Base-by-base conservation (phyloP, 1,140 invertebrate species). In the Lasaia peninsularis region DNA sequence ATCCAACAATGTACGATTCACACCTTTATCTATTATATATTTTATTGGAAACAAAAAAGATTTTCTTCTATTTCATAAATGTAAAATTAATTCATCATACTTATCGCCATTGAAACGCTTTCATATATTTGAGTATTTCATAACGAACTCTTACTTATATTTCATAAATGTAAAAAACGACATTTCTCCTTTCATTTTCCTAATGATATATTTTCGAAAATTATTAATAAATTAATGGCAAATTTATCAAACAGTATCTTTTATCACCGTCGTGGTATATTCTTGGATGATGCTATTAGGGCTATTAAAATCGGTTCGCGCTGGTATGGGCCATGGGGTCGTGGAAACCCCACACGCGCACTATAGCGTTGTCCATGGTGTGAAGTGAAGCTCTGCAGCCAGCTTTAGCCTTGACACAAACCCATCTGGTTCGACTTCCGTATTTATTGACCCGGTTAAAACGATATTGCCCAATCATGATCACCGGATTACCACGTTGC, bases 301-400 rank as follows among this genome's bases (percentile, higher is more conserved):
- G 14, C 8, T 55, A 63, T 80, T 67, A 85, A 58, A 86, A 86
- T 48, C 85, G 69, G 37, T 88, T 88, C 5, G 85, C 78, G 56
- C 77, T 88, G 0, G 80, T 85, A 53, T 88, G 85, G 1, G 85
- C 83, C 56, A 72, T 52, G 1, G 83, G 80, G 35, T 88, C 85
- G 56, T 88, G 83, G 63, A 86, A 82, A 0, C 85, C 82, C 85
- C 85, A 88, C 1, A 89, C 82, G 14, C 84, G 61, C 1, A 89
- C 84, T 33, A 89, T 87, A 11, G 84, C 82, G 55, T 89, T 86
- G 60, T 89, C 81, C 75, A 82, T 80, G 0, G 86, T 89, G 33
- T 87, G 82, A 1, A 88, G 66, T 0, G 79, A 82, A 0, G 86
- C 86, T 60, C 84, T 68, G 62, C 86, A 89, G 8, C 86, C 86